A percentile compares a stretch with the other conserved stretches of the same genome.
Evolutionary conservation across 2,888 invertebrate genomes (phyloP).

Genomic region (Trissoscelio sp.): DNA sequence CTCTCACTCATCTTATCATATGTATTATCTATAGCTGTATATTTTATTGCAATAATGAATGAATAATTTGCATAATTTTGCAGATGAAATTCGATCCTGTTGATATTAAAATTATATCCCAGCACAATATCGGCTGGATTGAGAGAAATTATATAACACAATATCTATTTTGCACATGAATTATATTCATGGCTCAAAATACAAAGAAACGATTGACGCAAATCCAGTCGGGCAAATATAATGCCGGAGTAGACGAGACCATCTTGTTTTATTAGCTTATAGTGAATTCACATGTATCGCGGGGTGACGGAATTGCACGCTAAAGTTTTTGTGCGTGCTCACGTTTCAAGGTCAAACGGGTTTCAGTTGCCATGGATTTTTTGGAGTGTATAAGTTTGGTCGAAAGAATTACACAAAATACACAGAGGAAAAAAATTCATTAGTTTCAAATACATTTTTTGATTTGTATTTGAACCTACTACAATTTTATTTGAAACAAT

Average conservation of each 20-base stretch:
- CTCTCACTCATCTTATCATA: too few relatives aligned
- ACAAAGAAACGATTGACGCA: slow-evolving; percentile 7
- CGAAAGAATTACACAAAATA: too few relatives aligned
- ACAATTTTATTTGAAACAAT: too few relatives aligned
- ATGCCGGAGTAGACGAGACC: not conserved
- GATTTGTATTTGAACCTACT: too few relatives aligned
- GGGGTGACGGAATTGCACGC: slow-evolving; percentile 1
- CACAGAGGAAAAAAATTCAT: too few relatives aligned
- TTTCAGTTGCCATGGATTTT: slow-evolving; percentile 18
- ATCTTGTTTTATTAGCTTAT: too few relatives aligned
- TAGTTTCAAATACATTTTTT: too few relatives aligned
- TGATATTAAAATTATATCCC: not conserved
- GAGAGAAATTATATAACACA: not conserved
- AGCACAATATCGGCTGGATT: not conserved
- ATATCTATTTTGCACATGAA: not conserved
- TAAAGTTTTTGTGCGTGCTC: slow-evolving; percentile 6
- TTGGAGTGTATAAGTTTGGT: not conserved
- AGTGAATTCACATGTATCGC: not conserved
- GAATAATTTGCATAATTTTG: too few relatives aligned
- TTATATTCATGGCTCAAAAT: slow-evolving; percentile 1
- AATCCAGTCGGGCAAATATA: slow-evolving; percentile 6
- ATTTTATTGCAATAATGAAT: too few relatives aligned
- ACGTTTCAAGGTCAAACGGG: slow-evolving; percentile 18
- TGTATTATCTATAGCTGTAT: too few relatives aligned
- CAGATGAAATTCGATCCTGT: not conserved